Percentiles rank a stretch among this genome's conserved stretches.
Evolutionary conservation across 2,888 invertebrate species (phyloP).

Genomic region (Disparrhopalites patrizii): DNA sequence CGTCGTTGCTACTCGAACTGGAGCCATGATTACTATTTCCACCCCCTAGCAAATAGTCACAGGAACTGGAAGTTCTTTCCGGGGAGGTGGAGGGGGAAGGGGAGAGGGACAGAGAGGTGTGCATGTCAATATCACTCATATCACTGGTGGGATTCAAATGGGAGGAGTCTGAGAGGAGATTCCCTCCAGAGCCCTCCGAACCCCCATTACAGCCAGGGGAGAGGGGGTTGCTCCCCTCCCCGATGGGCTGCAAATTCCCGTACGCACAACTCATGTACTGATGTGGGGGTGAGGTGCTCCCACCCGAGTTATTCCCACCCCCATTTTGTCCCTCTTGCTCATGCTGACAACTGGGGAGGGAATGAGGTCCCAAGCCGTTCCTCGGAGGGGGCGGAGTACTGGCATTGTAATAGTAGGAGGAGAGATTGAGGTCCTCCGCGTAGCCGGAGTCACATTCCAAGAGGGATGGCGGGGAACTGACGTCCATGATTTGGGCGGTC

Average conservation of each 20-base stretch:
- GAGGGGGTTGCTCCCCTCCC: neutral
- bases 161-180: constrained; percentile 20
- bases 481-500: constrained; percentile 15
- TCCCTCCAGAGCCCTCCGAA: too few relatives aligned
- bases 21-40: constrained; percentile 15
- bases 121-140: constrained; percentile 37
- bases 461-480: constrained; percentile 29
- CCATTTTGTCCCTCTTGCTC: constrained; percentile 12
- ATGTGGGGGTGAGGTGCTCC: constrained; percentile 25
- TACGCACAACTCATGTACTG: constrained; percentile 27
- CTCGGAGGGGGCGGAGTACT: constrained; percentile 9
- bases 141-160: constrained; percentile 27
- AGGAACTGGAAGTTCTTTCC: constrained; percentile 27
- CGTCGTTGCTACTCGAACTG: neutral
- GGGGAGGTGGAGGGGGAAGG: constrained; percentile 12
- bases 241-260: constrained; percentile 12
- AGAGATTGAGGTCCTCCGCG: constrained; percentile 39
- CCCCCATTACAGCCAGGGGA: too few relatives aligned
- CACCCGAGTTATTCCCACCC: constrained; percentile 8
- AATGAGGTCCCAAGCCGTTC: constrained; percentile 9
- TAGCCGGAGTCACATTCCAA: constrained; percentile 47
- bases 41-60: constrained; percentile 25
- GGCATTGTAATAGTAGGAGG: constrained; percentile 42
- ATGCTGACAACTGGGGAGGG: neutral
- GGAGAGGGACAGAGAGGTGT: constrained; percentile 10